A percentile compares a stretch with the other conserved stretches of the same genome.
Conservation (phyloP, 1,140 invertebrate species). For the Atopsyche davidsoni region DNA sequence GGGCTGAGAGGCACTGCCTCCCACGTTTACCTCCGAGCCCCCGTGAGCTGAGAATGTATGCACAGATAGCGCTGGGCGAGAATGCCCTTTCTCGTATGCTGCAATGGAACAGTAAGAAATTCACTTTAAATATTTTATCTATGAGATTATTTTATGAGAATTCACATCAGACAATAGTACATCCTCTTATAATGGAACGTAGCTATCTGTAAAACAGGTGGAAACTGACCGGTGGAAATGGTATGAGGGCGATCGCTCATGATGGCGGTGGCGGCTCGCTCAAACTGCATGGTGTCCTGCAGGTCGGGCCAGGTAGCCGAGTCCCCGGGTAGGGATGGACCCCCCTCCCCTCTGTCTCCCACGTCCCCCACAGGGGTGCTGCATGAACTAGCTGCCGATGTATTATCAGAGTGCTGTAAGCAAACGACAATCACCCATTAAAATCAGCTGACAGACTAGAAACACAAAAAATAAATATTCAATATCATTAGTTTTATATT, state of each 20-base stretch:
- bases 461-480: background rate
- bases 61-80: conserved; percentile 77
- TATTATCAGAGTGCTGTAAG: conserved; percentile 44
- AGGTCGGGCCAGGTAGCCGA: conserved; percentile 78
- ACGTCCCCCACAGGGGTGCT: conserved; percentile 33
- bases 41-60: conserved; percentile 81
- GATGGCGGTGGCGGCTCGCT: conserved; percentile 64
- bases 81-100: conserved; percentile 82
- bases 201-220: background rate
- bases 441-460: background rate
- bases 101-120: conserved; percentile 29
- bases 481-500: too few relatives aligned
- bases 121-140: too few relatives aligned
- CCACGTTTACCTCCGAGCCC: conserved; percentile 27
- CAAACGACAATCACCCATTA: too few relatives aligned
- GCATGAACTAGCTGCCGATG: conserved; percentile 44
- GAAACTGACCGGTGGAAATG: conserved; percentile 68
- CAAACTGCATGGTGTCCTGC: conserved; percentile 70
- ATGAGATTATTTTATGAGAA: background rate
- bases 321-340: conserved; percentile 2
- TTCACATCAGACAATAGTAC: background rate
- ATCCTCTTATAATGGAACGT: too few relatives aligned
- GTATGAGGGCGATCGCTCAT: conserved; percentile 84
- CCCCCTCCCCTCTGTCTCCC: conserved; percentile 1
- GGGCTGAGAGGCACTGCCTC: conserved; percentile 52